These are phyloP conservation scores for Melanotaenia nigrans DNA, from an alignment of 2,797 vertebrate genomes.

Conservation along the genomic window DNA sequence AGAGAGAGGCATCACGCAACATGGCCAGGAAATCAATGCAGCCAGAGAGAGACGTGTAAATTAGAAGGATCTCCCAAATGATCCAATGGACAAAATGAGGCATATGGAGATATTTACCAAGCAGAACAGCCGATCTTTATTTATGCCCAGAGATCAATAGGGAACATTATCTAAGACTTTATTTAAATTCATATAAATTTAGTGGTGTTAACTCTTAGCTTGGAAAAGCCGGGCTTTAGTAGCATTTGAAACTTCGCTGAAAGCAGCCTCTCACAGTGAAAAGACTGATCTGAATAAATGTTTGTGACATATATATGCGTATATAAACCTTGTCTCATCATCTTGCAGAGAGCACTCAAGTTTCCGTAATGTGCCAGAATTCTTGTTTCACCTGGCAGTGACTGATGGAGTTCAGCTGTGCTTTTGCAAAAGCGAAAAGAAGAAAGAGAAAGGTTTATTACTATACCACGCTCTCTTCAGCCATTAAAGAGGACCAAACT, in stretches of 20 bases:
- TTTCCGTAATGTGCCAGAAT: slow-evolving; percentile 21
- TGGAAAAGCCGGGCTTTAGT: not conserved
- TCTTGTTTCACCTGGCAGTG: slow-evolving; percentile 60
- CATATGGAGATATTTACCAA: slow-evolving; percentile 61
- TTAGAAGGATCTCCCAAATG: slow-evolving; percentile 65
- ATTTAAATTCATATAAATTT: slow-evolving; percentile 40
- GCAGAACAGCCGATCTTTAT: slow-evolving; percentile 52
- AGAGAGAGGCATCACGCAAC: slow-evolving; percentile 60
- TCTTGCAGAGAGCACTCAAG: slow-evolving; percentile 4
- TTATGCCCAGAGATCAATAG: slow-evolving; percentile 30
- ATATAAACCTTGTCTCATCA: slow-evolving; percentile 51
- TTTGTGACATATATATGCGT: slow-evolving; percentile 14
- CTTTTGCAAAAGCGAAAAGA: slow-evolving; percentile 5
- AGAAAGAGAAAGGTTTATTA: slow-evolving; percentile 29
- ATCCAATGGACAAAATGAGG: slow-evolving; percentile 52
- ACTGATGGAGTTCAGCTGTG: slow-evolving; percentile 60
- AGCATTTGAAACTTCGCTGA: slow-evolving; percentile 27
- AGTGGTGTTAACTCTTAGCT: not conserved
- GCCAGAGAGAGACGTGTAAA: slow-evolving; percentile 61
- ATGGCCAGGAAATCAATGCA: slow-evolving; percentile 67
- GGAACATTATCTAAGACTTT: slow-evolving; percentile 51
- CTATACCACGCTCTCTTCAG: slow-evolving; percentile 22
- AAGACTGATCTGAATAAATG: slow-evolving; percentile 39
- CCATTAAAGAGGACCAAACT: slow-evolving; percentile 50
- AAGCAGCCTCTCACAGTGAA: slow-evolving; percentile 25